Conservation (phyloP, 2,113 vertebrate species). For the Melanostigma gelatinosum region DNA sequence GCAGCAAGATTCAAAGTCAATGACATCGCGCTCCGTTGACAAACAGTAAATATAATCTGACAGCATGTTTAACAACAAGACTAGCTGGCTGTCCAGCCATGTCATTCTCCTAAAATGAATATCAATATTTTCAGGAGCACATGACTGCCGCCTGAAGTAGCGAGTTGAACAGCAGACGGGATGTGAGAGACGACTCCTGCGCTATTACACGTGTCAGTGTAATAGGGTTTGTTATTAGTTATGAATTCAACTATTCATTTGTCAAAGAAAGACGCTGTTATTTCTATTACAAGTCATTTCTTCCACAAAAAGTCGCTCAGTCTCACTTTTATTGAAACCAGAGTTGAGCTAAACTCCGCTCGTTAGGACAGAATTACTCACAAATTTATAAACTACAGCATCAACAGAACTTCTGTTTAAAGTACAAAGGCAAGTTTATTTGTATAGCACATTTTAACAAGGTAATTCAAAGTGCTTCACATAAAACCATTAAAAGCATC, state of each 20-base stretch:
- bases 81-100: too few species aligned
- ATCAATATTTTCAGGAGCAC: too few species aligned
- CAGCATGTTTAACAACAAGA: too few species aligned
- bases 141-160: not conserved
- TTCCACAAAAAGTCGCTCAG: not conserved
- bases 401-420: conserved; percentile 25
- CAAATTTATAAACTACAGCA: conserved; percentile 34
- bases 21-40: too few species aligned
- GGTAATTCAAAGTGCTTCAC: too few species aligned
- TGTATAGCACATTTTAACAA: too few species aligned
- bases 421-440: too few species aligned
- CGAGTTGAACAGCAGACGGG: not conserved
- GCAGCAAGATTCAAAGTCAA: too few species aligned
- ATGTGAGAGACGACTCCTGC: not conserved
- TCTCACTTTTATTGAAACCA: not conserved
- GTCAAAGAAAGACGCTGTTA: not conserved
- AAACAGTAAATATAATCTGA: too few species aligned
- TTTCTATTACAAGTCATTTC: not conserved
- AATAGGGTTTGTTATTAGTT: not conserved
- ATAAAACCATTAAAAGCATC: too few species aligned
- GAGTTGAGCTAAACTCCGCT: conserved; percentile 8
- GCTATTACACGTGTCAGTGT: too few species aligned
- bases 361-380: conserved; percentile 29
- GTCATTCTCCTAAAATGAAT: too few species aligned
- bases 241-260: not conserved